These are phyloP conservation scores for Ramphastos sulfuratus DNA, from an alignment of 2,113 vertebrate species.

Conservation along the genomic window DNA sequence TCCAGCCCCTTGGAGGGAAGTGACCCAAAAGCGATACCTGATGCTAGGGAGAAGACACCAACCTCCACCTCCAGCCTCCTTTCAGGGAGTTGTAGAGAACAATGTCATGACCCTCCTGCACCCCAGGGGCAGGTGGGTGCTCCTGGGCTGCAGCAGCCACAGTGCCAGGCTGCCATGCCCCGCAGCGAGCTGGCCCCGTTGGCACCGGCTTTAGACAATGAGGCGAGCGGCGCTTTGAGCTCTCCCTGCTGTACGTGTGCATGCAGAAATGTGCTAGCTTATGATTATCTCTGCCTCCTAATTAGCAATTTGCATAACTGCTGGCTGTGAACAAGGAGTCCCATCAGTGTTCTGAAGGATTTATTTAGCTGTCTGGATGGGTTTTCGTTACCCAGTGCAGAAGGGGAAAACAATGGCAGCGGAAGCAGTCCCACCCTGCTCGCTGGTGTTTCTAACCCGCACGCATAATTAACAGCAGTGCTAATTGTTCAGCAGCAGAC, in stretches of 20 bases:
- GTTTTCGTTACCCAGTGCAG: slow-evolving; percentile 71
- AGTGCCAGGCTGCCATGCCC: neutral
- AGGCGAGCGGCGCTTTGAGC: slow-evolving; percentile 55
- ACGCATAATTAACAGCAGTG: slow-evolving; percentile 72
- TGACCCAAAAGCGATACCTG: too few relatives aligned
- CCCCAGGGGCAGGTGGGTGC: neutral
- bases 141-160: neutral
- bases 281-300: slow-evolving; percentile 76
- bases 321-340: slow-evolving; percentile 69
- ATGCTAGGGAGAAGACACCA: too few relatives aligned
- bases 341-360: slow-evolving; percentile 72
- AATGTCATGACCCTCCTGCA: neutral
- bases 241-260: slow-evolving; percentile 53
- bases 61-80: too few relatives aligned
- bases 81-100: too few relatives aligned
- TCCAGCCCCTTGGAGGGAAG: too few relatives aligned
- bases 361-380: slow-evolving; percentile 77
- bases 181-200: neutral
- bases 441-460: slow-evolving; percentile 65
- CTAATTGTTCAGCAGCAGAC: slow-evolving; percentile 78
- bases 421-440: slow-evolving; percentile 70
- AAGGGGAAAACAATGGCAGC: slow-evolving; percentile 70
- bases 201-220: slow-evolving; percentile 35
- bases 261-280: slow-evolving; percentile 74
- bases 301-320: slow-evolving; percentile 79